These are phyloP conservation scores for Callyntrura guangdongensis DNA, from an alignment of 2,888 invertebrate species.

Conservation along the genomic window DNA sequence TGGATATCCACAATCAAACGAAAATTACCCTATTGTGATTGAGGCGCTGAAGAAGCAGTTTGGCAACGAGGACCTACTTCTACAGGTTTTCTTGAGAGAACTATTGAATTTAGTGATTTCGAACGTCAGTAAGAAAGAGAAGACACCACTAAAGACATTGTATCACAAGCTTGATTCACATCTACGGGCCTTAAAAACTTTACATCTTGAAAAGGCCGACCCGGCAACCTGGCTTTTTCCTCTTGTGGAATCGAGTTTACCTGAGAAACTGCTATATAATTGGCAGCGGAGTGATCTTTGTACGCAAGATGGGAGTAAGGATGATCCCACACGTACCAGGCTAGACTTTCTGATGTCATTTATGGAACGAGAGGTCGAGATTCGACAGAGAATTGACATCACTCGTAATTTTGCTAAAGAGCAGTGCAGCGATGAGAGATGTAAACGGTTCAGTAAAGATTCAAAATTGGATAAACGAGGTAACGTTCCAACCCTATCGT, in stretches of 20 bases:
- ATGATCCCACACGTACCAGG: constrained; percentile 11
- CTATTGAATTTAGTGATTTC: constrained; percentile 84
- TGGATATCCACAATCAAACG: constrained; percentile 59
- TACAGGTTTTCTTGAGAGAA: constrained; percentile 85
- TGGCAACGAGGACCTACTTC: constrained; percentile 83
- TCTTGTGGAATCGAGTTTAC: constrained; percentile 85
- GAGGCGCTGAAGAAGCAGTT: constrained; percentile 64
- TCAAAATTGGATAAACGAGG: neutral
- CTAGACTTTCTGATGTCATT: constrained; percentile 62
- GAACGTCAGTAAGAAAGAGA: constrained; percentile 33
- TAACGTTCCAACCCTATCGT: neutral
- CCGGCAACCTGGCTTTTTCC: constrained; percentile 73
- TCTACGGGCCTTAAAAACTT: constrained; percentile 57
- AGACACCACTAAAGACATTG: constrained; percentile 12
- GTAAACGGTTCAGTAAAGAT: neutral
- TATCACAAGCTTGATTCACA: constrained; percentile 71
- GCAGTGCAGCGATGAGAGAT: neutral
- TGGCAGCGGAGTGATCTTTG: constrained; percentile 81
- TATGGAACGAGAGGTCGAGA: constrained; percentile 50
- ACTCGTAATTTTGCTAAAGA: neutral
- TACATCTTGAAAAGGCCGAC: constrained; percentile 61
- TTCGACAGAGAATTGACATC: constrained; percentile 24
- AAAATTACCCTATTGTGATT: constrained; percentile 69
- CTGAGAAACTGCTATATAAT: constrained; percentile 83
- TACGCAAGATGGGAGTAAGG: neutral